Percentiles rank a stretch among this genome's conserved stretches.
These are phyloP conservation scores for Styela plicata DNA, from an alignment of 23 tunicate species.

Conservation along the genomic window DNA sequence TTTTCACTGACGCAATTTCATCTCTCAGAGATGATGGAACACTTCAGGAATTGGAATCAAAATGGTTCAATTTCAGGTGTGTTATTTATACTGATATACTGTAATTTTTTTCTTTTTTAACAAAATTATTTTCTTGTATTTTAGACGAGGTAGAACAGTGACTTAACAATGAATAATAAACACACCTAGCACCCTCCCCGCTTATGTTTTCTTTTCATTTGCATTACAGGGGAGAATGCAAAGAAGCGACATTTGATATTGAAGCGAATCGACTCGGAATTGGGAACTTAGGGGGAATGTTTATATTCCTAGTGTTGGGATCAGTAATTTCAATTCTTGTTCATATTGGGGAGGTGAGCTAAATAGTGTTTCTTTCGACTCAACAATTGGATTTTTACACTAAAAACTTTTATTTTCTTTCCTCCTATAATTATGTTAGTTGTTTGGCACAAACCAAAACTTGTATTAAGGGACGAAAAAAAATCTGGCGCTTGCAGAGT, in stretches of 20 bases:
- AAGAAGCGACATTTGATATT: constrained; percentile 54
- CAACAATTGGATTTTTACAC: no score
- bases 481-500: no score
- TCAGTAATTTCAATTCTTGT: constrained; percentile 31
- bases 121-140: no score
- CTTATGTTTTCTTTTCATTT: no score
- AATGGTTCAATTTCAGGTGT: constrained; percentile 60
- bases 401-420: no score
- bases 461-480: no score
- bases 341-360: constrained; percentile 47
- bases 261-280: constrained; percentile 57
- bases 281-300: constrained; percentile 68
- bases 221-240: constrained; percentile 44
- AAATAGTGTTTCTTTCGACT: no score
- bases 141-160: no score
- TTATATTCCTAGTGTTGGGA: constrained; percentile 44
- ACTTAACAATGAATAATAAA: no score
- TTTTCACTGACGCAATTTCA: constrained; percentile 57
- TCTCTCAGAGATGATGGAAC: constrained; percentile 60
- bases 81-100: background rate
- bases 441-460: no score
- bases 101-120: background rate
- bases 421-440: no score
- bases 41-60: constrained; percentile 48
- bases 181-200: no score